Evolutionary conservation across 2,113 vertebrate species (phyloP).

Genomic region (Hiodon tergisus): DNA sequence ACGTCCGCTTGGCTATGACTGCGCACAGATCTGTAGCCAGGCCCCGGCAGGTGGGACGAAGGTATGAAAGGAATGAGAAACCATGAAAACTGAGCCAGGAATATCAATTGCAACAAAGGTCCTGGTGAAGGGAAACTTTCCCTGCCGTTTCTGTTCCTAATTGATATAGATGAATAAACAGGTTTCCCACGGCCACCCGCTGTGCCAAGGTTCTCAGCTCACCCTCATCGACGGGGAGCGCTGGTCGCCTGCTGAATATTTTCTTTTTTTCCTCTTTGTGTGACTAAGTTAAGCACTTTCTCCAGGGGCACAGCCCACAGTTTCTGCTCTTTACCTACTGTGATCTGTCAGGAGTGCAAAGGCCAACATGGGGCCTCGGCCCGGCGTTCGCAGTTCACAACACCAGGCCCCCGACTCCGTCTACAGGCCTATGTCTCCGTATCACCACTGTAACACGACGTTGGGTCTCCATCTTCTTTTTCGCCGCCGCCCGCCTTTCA

Average conservation of each 20-base stretch:
- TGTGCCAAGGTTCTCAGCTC: not conserved
- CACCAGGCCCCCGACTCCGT: not conserved
- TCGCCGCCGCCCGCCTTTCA: too few relatives aligned
- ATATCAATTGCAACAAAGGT: constrained; percentile 4
- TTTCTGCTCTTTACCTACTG: not conserved
- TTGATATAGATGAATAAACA: constrained; percentile 7
- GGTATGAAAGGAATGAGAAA: constrained; percentile 29
- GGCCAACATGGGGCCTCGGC: not conserved
- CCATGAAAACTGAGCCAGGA: constrained; percentile 23
- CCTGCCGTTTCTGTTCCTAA: not conserved
- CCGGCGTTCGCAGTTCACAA: not conserved
- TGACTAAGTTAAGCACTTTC: too few relatives aligned
- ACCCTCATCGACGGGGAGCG: not conserved
- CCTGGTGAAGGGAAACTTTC: not conserved
- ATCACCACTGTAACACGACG: not conserved
- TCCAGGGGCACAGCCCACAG: not conserved
- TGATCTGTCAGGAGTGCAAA: not conserved
- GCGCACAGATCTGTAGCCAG: constrained; percentile 12
- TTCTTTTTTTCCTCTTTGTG: too few relatives aligned
- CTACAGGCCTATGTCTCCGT: not conserved
- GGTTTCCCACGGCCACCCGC: not conserved
- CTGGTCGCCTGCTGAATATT: too few relatives aligned
- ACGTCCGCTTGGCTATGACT: constrained; percentile 23
- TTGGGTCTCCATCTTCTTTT: not conserved
- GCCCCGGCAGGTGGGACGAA: constrained; percentile 15